A percentile compares a stretch with the other conserved stretches of the same genome.
Conservation (phyloP, 2,888 invertebrate species). For the Ormyrus nitidulus region DNA sequence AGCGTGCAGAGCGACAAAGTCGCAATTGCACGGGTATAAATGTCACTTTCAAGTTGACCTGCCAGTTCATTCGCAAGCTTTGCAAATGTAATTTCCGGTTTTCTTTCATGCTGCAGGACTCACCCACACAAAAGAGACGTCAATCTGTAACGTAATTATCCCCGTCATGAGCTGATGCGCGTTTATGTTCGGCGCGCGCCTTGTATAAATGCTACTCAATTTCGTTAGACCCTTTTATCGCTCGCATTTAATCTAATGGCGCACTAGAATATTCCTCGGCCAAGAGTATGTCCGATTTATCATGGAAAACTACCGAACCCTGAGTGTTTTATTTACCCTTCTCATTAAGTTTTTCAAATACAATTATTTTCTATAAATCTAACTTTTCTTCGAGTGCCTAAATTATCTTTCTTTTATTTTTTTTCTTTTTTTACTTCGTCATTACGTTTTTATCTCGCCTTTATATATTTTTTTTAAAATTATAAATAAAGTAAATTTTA, state of each 20-base stretch:
- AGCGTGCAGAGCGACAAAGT: conserved; percentile 9
- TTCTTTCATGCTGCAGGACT: conserved; percentile 60
- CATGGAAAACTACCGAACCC: conserved; percentile 22
- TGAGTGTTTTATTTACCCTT: too few species aligned
- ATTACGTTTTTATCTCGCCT: too few species aligned
- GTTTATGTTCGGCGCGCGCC: conserved; percentile 15
- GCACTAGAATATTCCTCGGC: conserved; percentile 1
- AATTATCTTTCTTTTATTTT: too few species aligned
- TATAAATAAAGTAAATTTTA: too few species aligned
- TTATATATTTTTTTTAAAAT: too few species aligned
- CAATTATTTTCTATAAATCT: too few species aligned
- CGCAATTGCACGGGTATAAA: conserved; percentile 46
- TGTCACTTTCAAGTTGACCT: conserved; percentile 55
- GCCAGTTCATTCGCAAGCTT: conserved; percentile 48
- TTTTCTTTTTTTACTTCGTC: too few species aligned
- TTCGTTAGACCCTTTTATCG: conserved; percentile 47
- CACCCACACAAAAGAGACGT: conserved; percentile 61
- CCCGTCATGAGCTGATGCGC: conserved; percentile 49
- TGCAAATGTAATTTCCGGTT: conserved; percentile 65
- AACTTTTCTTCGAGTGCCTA: too few species aligned
- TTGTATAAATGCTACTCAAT: conserved; percentile 51
- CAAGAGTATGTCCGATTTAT: background rate
- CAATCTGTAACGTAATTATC: conserved; percentile 62
- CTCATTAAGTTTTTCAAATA: too few species aligned
- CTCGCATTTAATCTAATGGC: conserved; percentile 13